phyloP scores from a whole-genome alignment of 2,113 vertebrate species.

The Entelurus aequoreus region DNA sequence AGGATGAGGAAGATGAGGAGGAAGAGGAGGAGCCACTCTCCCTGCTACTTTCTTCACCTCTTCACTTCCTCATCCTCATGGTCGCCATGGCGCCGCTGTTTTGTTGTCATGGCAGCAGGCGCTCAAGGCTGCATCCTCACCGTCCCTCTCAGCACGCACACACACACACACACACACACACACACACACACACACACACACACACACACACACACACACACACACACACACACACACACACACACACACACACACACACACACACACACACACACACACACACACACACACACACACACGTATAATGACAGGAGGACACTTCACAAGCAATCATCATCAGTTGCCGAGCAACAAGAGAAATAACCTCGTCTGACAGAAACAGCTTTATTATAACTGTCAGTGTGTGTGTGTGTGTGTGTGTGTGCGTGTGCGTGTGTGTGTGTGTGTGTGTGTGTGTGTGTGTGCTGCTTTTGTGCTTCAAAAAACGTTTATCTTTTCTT shows the following conservation, averaged over 20 bases:
- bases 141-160: not conserved
- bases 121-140: slow-evolving; percentile 38
- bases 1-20: not conserved
- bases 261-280: not conserved
- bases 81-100: slow-evolving; percentile 43
- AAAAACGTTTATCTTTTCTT: no score
- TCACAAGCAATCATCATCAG: slow-evolving; percentile 58
- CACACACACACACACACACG: slow-evolving; percentile 25
- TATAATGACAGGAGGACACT: slow-evolving; percentile 53
- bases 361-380: slow-evolving; percentile 35
- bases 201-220: no score
- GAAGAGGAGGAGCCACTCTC: not conserved
- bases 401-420: slow-evolving; percentile 27
- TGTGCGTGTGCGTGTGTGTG: slow-evolving; percentile 15
- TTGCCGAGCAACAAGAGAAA: slow-evolving; percentile 61
- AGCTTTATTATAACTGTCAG: slow-evolving; percentile 44
- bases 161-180: no score
- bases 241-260: slow-evolving; percentile 1
- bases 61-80: slow-evolving; percentile 15
- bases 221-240: not conserved
- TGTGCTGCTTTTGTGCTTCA: no score
- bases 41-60: not conserved
- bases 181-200: not conserved
- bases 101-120: slow-evolving; percentile 51
- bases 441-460: slow-evolving; percentile 9